Evolutionary conservation across 2,888 invertebrate genomes (phyloP).

Genomic region (Xanthia icteritia): DNA sequence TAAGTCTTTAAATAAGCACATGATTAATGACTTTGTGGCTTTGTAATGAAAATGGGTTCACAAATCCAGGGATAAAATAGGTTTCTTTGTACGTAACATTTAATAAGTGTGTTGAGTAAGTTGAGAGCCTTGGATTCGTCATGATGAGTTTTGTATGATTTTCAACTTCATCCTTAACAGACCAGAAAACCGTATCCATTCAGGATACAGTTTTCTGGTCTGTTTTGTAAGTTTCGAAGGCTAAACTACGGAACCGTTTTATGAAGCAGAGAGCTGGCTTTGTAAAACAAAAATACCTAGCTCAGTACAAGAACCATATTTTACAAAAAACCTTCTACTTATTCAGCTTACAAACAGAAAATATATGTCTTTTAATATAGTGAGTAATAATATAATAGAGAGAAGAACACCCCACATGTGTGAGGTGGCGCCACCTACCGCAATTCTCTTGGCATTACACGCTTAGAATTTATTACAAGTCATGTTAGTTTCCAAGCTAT

Average conservation of each 20-base stretch:
- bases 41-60: constrained; percentile 47
- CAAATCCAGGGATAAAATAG: constrained; percentile 30
- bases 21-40: constrained; percentile 60
- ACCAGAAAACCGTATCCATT: too few relatives aligned
- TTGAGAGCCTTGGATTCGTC: not conserved
- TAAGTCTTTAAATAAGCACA: constrained; percentile 59
- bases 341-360: constrained; percentile 30
- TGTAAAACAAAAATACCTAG: not conserved
- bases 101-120: constrained; percentile 9
- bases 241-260: not conserved
- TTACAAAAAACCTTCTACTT: constrained; percentile 8
- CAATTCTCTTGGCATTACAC: constrained; percentile 43
- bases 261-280: not conserved
- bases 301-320: not conserved
- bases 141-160: constrained; percentile 9
- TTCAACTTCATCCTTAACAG: not conserved
- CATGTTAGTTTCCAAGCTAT: constrained; percentile 43
- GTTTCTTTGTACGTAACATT: constrained; percentile 27
- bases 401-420: constrained; percentile 25
- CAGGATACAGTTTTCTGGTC: not conserved
- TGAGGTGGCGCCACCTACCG: constrained; percentile 41
- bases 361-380: constrained; percentile 60
- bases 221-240: not conserved
- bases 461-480: constrained; percentile 58
- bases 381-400: constrained; percentile 43